phyloP scores from a whole-genome alignment of 2,888 invertebrate species.

The Bugulina stolonifera region DNA sequence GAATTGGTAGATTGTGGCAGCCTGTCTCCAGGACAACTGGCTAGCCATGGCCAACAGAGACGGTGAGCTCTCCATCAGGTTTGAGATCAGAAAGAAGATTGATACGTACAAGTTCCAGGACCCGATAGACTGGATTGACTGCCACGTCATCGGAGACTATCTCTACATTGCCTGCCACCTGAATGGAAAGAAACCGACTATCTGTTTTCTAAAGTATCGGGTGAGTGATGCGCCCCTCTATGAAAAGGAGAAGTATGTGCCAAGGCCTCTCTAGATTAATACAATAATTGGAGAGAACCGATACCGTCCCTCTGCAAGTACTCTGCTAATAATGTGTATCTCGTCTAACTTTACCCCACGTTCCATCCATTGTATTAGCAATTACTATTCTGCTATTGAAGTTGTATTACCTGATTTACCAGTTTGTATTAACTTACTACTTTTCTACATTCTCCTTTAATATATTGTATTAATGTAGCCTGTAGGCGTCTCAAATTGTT shows the following conservation, averaged over 20 bases:
- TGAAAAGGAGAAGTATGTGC: background rate
- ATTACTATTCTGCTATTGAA: no score
- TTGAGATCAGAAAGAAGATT: constrained; percentile 17
- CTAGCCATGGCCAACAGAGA: constrained; percentile 11
- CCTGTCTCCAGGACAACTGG: constrained; percentile 22
- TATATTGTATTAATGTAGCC: no score
- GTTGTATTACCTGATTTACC: no score
- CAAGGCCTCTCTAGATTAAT: no score
- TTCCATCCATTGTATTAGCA: no score
- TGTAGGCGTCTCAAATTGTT: no score
- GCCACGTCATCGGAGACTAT: constrained; percentile 11
- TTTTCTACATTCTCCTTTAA: no score
- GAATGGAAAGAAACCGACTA: constrained; percentile 7
- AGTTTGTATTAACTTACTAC: no score
- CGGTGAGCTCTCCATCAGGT: background rate
- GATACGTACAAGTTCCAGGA: constrained; percentile 8
- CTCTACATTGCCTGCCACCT: constrained; percentile 20
- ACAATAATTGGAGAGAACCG: no score
- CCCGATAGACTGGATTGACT: constrained; percentile 18
- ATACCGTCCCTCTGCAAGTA: no score
- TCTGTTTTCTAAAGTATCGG: constrained; percentile 18
- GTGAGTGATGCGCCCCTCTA: constrained; percentile 15
- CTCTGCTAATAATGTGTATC: no score
- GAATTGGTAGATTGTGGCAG: constrained; percentile 6
- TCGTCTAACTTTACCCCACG: no score